Conservation (phyloP, 2,113 vertebrate species). For the Pluvialis apricaria region DNA sequence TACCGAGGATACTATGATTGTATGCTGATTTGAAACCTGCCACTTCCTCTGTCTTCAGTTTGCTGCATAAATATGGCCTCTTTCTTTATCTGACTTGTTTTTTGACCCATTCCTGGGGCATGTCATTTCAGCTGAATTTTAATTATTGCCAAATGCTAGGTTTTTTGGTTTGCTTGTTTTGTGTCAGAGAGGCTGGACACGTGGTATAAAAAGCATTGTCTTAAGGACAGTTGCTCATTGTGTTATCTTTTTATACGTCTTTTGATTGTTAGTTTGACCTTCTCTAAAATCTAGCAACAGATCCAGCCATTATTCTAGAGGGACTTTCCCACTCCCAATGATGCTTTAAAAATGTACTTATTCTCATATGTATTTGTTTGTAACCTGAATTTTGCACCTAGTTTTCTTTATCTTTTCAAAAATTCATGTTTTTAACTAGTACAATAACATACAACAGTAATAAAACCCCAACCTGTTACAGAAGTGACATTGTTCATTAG, state of each 20-base stretch:
- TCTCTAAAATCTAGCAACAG: not conserved
- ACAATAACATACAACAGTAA: not conserved
- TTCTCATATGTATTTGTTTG: not conserved
- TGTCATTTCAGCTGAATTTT: not conserved
- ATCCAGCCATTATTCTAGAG: not conserved
- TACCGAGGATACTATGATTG: not conserved
- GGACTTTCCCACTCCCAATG: not conserved
- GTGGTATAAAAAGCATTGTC: not conserved
- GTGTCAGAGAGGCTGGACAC: not conserved
- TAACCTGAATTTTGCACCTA: not conserved
- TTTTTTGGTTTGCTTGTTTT: not conserved
- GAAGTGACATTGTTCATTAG: slow-evolving; percentile 6
- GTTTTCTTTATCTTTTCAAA: not conserved
- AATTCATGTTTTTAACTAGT: not conserved
- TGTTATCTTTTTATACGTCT: not conserved
- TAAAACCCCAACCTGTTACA: not conserved
- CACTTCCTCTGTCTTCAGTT: not conserved
- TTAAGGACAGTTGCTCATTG: not conserved
- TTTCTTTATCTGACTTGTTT: not conserved
- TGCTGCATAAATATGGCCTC: not conserved
- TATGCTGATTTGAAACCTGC: not conserved
- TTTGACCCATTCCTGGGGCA: not conserved
- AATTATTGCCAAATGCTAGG: not conserved
- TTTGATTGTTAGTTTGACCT: not conserved
- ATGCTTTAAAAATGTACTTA: not conserved